phyloP scores from a whole-genome alignment of 2,888 invertebrate genomes.

The Leucania comma region DNA sequence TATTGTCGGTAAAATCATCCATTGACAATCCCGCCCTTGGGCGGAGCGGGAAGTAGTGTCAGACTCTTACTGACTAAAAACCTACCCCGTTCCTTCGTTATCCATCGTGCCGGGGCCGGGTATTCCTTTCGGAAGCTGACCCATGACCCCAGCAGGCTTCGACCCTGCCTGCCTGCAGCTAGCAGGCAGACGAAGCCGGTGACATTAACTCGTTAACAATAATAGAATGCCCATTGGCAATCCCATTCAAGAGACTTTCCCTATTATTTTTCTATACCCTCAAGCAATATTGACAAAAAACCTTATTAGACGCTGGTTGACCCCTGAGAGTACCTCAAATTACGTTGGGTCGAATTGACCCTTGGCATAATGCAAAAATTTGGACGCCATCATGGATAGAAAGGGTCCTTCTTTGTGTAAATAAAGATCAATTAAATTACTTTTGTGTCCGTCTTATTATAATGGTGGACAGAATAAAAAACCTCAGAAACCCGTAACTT shows the following conservation, averaged over 20 bases:
- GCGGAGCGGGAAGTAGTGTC: too few relatives aligned
- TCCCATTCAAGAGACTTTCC: background rate
- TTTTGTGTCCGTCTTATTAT: background rate
- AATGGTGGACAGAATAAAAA: background rate
- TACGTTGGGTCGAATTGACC: slow-evolving; percentile 35
- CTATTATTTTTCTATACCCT: slow-evolving; percentile 41
- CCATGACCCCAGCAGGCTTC: too few relatives aligned
- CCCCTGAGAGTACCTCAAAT: slow-evolving; percentile 40
- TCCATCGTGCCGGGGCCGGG: too few relatives aligned
- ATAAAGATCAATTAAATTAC: slow-evolving; percentile 38
- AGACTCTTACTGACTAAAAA: too few relatives aligned
- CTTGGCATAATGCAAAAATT: slow-evolving; percentile 45
- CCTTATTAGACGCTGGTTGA: slow-evolving; percentile 38
- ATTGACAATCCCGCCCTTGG: too few relatives aligned
- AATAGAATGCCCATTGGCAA: background rate
- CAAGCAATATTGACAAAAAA: slow-evolving; percentile 53
- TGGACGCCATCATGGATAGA: background rate
- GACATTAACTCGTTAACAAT: background rate
- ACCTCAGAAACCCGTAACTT: background rate
- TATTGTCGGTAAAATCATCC: too few relatives aligned
- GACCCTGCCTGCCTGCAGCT: too few relatives aligned
- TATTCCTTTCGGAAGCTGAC: too few relatives aligned
- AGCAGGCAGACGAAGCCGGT: too few relatives aligned
- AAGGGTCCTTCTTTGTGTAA: slow-evolving; percentile 19
- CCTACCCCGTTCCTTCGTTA: too few relatives aligned